A percentile compares a stretch with the other conserved stretches of the same genome.
Evolutionary conservation across 2,113 vertebrate species (phyloP).

Genomic region (Chamaea fasciata): DNA sequence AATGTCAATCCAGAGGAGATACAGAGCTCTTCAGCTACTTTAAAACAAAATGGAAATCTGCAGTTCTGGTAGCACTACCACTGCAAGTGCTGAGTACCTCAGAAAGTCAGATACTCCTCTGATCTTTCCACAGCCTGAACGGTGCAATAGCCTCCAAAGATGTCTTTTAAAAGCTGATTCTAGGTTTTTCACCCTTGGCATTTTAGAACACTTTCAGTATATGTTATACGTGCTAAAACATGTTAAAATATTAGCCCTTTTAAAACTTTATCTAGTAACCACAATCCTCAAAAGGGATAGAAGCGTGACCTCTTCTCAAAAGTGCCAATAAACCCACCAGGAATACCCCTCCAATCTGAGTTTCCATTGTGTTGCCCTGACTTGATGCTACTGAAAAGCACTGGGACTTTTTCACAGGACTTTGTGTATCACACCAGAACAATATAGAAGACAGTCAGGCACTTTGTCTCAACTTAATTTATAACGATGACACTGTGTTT

Average conservation of each 20-base stretch:
- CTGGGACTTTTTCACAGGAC: background rate
- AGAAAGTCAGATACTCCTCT: background rate
- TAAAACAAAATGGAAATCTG: background rate
- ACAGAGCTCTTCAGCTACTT: background rate
- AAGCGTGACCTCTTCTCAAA: background rate
- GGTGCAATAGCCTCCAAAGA: background rate
- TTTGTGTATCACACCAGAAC: background rate
- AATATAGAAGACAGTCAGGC: background rate
- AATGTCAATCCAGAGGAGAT: background rate
- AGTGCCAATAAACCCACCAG: background rate
- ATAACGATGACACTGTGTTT: background rate
- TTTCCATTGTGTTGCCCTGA: background rate
- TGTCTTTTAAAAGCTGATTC: background rate
- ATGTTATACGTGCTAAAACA: background rate
- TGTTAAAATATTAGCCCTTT: background rate
- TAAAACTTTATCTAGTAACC: background rate
- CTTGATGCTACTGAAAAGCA: background rate
- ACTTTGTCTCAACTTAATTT: conserved; percentile 21
- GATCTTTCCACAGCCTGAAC: background rate
- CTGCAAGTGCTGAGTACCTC: background rate
- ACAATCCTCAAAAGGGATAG: background rate
- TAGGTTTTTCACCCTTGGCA: background rate
- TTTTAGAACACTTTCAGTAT: background rate
- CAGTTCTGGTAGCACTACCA: background rate
- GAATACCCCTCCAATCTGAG: background rate